These are phyloP conservation scores for Camelus bactrianus DNA, from an alignment of 2,113 vertebrate species.

Conservation along the genomic window DNA sequence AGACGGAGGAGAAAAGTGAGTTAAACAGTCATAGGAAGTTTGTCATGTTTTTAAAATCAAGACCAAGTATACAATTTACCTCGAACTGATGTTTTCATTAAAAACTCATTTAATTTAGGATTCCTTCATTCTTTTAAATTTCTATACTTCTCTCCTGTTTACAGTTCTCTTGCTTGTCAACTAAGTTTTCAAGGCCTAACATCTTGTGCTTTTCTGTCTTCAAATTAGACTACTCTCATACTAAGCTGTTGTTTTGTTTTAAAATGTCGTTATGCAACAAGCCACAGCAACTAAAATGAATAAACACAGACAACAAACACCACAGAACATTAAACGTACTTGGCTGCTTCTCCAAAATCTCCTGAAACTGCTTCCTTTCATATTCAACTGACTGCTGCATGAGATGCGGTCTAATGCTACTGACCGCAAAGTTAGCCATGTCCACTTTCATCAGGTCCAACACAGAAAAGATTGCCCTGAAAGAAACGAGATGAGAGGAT, in stretches of 20 bases:
- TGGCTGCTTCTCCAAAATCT: conserved; percentile 95
- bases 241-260: conserved; percentile 13
- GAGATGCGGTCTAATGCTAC: conserved; percentile 95
- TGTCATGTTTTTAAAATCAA: conserved; percentile 50
- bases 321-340: conserved; percentile 88
- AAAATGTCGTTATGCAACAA: not conserved
- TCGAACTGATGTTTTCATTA: not conserved
- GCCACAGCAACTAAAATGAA: conserved; percentile 4
- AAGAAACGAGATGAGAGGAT: conserved; percentile 79
- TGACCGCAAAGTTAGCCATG: conserved; percentile 97
- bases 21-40: not conserved
- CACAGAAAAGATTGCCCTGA: conserved; percentile 95
- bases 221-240: not conserved
- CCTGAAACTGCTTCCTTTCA: conserved; percentile 98
- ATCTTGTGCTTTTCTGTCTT: not conserved
- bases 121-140: not conserved
- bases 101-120: not conserved
- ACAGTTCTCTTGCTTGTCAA: not conserved
- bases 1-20: not conserved
- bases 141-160: not conserved
- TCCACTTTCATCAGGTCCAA: conserved; percentile 98
- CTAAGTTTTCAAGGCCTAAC: not conserved
- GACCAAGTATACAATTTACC: not conserved
- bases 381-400: conserved; percentile 98
- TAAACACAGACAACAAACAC: not conserved